These are phyloP conservation scores for Stigmatopora argus DNA, from an alignment of 2,113 vertebrate genomes.

Conservation along the genomic window DNA sequence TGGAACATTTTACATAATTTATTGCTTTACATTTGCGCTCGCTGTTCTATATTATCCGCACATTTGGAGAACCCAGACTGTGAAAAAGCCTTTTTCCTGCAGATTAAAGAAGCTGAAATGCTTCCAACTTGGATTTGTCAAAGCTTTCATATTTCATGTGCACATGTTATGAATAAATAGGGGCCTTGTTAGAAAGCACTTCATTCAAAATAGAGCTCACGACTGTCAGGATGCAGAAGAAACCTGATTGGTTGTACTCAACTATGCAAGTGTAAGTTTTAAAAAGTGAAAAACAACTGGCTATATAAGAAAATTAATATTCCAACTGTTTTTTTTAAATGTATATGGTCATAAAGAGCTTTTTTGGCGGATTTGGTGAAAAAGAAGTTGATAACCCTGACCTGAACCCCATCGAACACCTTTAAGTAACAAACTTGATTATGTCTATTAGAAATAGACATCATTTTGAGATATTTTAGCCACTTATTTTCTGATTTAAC, in stretches of 20 bases:
- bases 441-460: no score
- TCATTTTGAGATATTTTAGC: slow-evolving; percentile 16
- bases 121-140: neutral
- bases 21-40: neutral
- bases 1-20: neutral
- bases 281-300: neutral
- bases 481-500: slow-evolving; percentile 26
- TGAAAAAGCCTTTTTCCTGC: neutral
- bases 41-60: neutral
- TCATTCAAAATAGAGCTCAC: neutral
- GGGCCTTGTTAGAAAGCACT: neutral
- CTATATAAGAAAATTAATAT: no score
- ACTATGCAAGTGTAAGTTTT: neutral
- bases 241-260: neutral
- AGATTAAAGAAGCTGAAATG: neutral
- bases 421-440: neutral
- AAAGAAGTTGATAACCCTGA: no score
- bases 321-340: no score
- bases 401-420: neutral
- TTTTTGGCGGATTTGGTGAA: no score
- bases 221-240: neutral
- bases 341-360: no score
- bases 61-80: neutral
- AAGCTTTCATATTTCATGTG: neutral
- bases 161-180: neutral